These are phyloP conservation scores for Enteromius paludinosus DNA, from an alignment of 2,797 vertebrate genomes.

Conservation along the genomic window DNA sequence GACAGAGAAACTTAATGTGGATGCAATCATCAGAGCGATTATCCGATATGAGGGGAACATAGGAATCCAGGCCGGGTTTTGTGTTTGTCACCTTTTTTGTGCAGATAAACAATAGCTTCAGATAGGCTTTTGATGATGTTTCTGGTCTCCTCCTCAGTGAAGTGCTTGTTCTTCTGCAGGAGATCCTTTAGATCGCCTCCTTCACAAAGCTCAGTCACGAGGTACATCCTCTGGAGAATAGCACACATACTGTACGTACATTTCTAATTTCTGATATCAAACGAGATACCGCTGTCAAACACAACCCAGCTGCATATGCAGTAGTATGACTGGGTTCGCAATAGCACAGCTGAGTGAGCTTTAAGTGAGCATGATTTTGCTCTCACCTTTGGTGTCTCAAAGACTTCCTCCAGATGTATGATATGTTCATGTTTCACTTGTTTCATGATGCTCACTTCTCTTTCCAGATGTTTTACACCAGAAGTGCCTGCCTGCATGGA, in stretches of 20 bases:
- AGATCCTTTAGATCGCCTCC: slow-evolving; percentile 84
- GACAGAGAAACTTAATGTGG: slow-evolving; percentile 62
- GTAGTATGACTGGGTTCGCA: background rate
- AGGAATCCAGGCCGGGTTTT: slow-evolving; percentile 39
- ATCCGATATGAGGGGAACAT: slow-evolving; percentile 57
- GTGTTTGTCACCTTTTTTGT: slow-evolving; percentile 78
- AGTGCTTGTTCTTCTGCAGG: slow-evolving; percentile 75
- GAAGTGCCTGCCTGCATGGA: slow-evolving; percentile 83
- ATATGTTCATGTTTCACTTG: slow-evolving; percentile 83
- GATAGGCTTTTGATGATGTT: slow-evolving; percentile 83
- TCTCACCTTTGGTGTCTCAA: slow-evolving; percentile 83
- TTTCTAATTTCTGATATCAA: slow-evolving; percentile 19
- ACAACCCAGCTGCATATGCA: background rate
- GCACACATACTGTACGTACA: slow-evolving; percentile 13
- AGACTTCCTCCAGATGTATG: slow-evolving; percentile 87
- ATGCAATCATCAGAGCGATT: slow-evolving; percentile 58
- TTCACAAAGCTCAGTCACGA: slow-evolving; percentile 87
- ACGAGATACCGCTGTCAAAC: background rate
- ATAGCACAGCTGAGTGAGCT: background rate
- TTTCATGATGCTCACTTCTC: slow-evolving; percentile 87
- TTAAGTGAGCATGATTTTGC: background rate
- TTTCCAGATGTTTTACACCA: slow-evolving; percentile 82
- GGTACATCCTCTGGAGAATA: slow-evolving; percentile 81
- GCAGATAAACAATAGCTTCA: slow-evolving; percentile 83
- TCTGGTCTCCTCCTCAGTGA: slow-evolving; percentile 86